Percentiles rank a stretch among this genome's conserved stretches.
Evolutionary conservation across 2,888 invertebrate species (phyloP).

Genomic region (Nemotelus pantherinus): DNA sequence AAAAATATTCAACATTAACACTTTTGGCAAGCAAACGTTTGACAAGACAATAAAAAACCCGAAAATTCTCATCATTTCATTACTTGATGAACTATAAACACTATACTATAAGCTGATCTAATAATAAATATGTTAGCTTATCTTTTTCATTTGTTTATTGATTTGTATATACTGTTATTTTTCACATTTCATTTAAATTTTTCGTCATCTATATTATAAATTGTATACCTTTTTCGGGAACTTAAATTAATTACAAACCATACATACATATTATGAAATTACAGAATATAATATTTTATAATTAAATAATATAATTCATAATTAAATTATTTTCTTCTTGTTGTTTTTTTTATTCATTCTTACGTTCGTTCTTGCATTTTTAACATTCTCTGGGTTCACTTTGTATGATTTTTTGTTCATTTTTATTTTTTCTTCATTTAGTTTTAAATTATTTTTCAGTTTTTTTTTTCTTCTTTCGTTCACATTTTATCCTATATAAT

Average conservation of each 20-base stretch:
- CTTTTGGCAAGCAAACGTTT: too few relatives aligned
- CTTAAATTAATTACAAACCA: conserved; percentile 25
- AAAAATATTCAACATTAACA: too few relatives aligned
- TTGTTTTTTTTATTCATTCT: neutral
- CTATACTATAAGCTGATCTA: too few relatives aligned
- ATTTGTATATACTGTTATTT: conserved; percentile 36
- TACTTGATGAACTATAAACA: too few relatives aligned
- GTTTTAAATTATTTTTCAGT: neutral
- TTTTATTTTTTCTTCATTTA: neutral
- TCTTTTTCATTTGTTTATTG: conserved; percentile 25
- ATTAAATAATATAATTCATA: neutral
- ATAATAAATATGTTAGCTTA: too few relatives aligned
- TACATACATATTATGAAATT: conserved; percentile 8
- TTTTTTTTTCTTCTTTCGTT: neutral
- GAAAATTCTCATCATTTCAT: too few relatives aligned
- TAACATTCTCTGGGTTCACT: neutral
- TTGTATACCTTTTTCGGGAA: conserved; percentile 36
- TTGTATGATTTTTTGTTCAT: neutral
- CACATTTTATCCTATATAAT: neutral
- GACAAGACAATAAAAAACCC: too few relatives aligned
- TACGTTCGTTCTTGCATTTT: neutral
- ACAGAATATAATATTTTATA: neutral
- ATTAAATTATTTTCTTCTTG: neutral
- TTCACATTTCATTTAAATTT: conserved; percentile 36
- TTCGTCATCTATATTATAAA: conserved; percentile 34